Evolutionary conservation across 2,797 vertebrate genomes (phyloP).

Genomic region (Myoxocephalus aenaeus): DNA sequence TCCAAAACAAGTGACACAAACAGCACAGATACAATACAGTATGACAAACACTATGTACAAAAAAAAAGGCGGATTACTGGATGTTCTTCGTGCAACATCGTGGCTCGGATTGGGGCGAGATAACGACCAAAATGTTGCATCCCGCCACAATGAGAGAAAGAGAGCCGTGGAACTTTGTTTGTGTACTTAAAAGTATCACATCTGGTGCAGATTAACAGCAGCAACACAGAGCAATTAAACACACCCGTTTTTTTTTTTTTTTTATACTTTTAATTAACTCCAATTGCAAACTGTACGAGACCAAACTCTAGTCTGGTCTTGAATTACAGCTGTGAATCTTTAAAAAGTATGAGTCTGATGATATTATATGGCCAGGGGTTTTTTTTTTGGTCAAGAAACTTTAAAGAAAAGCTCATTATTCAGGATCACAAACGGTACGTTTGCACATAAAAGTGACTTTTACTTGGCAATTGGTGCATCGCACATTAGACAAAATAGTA

Average conservation of each 20-base stretch:
- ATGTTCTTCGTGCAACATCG: too few species aligned
- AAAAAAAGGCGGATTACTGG: too few species aligned
- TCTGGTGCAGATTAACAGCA: conserved; percentile 78
- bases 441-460: background rate
- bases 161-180: conserved; percentile 38
- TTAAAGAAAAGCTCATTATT: background rate
- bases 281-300: background rate
- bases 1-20: too few species aligned
- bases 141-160: background rate
- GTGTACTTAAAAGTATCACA: conserved; percentile 65
- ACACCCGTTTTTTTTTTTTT: conserved; percentile 47
- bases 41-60: too few species aligned
- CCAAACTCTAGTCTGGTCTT: background rate
- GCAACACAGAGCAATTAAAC: conserved; percentile 65
- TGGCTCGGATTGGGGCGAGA: too few species aligned
- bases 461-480: too few species aligned
- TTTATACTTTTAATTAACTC: conserved; percentile 20
- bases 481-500: too few species aligned
- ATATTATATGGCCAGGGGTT: background rate
- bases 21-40: too few species aligned
- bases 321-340: background rate
- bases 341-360: background rate
- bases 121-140: too few species aligned
- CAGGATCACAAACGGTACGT: background rate
- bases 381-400: background rate